phyloP scores from a whole-genome alignment of 2,113 vertebrate species.

The Pontoporia blainvillei region DNA sequence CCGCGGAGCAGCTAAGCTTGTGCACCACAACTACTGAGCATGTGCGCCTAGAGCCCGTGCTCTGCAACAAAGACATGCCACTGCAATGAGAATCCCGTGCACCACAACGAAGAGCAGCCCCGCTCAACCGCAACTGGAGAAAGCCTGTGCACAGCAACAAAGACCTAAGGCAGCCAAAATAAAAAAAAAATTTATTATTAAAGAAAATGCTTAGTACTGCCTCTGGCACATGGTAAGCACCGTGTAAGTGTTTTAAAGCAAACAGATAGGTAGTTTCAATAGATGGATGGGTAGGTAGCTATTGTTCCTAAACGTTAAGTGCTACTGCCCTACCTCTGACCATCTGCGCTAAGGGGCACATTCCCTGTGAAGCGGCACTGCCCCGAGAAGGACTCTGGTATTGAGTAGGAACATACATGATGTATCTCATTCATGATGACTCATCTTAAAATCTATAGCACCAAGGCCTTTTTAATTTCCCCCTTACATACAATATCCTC shows the following conservation, averaged over 20 bases:
- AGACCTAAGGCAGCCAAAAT: no score
- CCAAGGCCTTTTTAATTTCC: neutral
- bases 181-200: no score
- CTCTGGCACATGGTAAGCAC: neutral
- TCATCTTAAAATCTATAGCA: neutral
- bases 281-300: neutral
- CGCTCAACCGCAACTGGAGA: no score
- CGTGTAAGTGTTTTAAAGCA: neutral
- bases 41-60: no score
- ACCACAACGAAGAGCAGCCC: rapidly evolving
- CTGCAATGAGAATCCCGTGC: no score
- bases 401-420: neutral
- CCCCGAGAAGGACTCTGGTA: neutral
- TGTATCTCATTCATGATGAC: neutral
- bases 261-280: neutral
- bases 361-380: neutral
- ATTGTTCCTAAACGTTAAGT: neutral
- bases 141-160: no score
- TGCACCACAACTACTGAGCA: no score
- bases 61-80: no score
- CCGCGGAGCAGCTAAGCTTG: no score
- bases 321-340: neutral
- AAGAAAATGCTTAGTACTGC: neutral
- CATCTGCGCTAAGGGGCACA: neutral
- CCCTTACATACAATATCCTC: neutral